These are phyloP conservation scores for Chinchilla lanigera DNA, from an alignment of 2,113 vertebrate species.

Conservation along the genomic window DNA sequence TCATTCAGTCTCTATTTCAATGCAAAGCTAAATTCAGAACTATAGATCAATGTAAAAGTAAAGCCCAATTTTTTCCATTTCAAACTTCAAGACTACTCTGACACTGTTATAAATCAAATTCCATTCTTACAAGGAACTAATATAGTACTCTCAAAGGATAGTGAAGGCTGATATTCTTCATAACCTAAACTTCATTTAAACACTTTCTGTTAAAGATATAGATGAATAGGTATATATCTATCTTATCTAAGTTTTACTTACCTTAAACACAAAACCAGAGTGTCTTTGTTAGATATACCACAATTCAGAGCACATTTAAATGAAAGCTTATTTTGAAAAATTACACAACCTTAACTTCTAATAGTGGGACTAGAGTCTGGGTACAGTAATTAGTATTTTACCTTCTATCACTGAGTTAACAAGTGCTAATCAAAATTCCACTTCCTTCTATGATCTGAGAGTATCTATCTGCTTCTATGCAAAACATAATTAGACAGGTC, in stretches of 20 bases:
- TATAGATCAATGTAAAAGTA: conserved; percentile 1
- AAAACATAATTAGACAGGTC: conserved; percentile 36
- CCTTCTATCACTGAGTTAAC: conserved; percentile 13
- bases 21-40: conserved; percentile 34
- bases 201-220: not conserved
- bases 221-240: not conserved
- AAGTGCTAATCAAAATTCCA: not conserved
- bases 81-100: not conserved
- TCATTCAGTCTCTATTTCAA: conserved; percentile 40
- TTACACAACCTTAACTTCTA: not conserved
- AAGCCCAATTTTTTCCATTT: not conserved
- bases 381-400: not conserved
- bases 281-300: not conserved
- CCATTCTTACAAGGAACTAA: not conserved
- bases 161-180: not conserved
- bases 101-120: not conserved
- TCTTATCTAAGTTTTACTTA: not conserved
- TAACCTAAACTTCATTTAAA: not conserved
- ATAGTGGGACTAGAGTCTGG: not conserved
- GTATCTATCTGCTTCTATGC: not conserved
- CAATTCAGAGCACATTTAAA: not conserved
- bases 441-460: not conserved
- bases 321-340: not conserved
- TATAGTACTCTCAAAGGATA: not conserved
- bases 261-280: not conserved